A percentile compares a stretch with the other conserved stretches of the same genome.
These are phyloP conservation scores for Propithecus perrieri DNA, from an alignment of 2,797 vertebrate species.

Conservation along the genomic window DNA sequence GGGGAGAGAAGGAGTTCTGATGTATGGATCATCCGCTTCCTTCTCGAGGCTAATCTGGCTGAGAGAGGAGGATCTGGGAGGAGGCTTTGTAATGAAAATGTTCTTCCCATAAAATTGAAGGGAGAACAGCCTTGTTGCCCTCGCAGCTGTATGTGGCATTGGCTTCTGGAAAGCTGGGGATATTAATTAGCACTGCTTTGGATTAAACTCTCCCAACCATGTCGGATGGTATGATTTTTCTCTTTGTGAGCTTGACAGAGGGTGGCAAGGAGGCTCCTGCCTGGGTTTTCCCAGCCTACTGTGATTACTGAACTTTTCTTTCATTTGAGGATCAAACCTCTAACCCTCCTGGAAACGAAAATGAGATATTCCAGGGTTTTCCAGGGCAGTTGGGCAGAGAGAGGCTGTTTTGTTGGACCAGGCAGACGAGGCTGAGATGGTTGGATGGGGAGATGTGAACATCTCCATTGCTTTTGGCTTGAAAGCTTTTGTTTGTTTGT, in stretches of 20 bases:
- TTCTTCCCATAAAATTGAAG: constrained; percentile 76
- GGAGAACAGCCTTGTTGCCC: constrained; percentile 64
- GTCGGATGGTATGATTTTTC: constrained; percentile 75
- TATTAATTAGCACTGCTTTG: constrained; percentile 85
- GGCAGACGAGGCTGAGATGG: not conserved
- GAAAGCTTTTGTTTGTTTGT: constrained; percentile 62
- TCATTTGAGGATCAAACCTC: constrained; percentile 49
- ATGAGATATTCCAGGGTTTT: constrained; percentile 42
- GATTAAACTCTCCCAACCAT: constrained; percentile 83
- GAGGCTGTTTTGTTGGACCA: not conserved
- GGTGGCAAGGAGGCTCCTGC: constrained; percentile 65
- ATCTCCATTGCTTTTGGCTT: constrained; percentile 32
- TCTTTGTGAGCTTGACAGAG: constrained; percentile 79
- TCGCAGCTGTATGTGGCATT: constrained; percentile 58
- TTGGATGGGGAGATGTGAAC: not conserved
- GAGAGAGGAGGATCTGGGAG: constrained; percentile 54
- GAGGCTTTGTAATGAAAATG: constrained; percentile 76
- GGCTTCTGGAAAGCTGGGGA: constrained; percentile 77
- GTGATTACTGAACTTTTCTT: constrained; percentile 64
- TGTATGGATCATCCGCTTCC: not conserved
- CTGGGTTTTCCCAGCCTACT: constrained; percentile 2
- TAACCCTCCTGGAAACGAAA: constrained; percentile 49
- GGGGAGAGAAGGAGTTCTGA: constrained; percentile 50
- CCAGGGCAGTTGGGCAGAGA: not conserved
- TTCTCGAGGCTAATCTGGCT: not conserved